Evolutionary conservation across 2,797 vertebrate genomes (phyloP).

Genomic region (Champsocephalus esox): DNA sequence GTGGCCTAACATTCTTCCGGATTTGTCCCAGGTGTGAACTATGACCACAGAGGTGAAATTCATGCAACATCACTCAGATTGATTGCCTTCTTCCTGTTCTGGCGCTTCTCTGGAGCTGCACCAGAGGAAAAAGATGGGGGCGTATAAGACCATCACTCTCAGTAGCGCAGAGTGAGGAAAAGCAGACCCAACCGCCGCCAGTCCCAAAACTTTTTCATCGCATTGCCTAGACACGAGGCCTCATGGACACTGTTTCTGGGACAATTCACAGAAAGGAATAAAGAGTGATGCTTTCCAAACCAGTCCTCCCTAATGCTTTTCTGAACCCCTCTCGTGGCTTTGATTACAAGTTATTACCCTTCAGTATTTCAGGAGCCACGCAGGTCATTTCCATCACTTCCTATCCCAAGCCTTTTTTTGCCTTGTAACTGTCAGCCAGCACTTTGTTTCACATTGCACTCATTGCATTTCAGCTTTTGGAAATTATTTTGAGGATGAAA

Average conservation of each 20-base stretch:
- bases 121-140: slow-evolving; percentile 19
- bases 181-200: slow-evolving; percentile 50
- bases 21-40: slow-evolving; percentile 81
- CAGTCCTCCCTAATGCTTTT: slow-evolving; percentile 35
- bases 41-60: slow-evolving; percentile 71
- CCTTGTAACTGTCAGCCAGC: slow-evolving; percentile 63
- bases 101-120: slow-evolving; percentile 48
- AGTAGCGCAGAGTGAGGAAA: slow-evolving; percentile 60
- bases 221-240: slow-evolving; percentile 6
- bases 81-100: slow-evolving; percentile 76
- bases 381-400: slow-evolving; percentile 75
- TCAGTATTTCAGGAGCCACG: slow-evolving; percentile 65
- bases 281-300: slow-evolving; percentile 42
- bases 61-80: slow-evolving; percentile 66
- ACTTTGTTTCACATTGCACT: slow-evolving; percentile 36
- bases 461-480: slow-evolving; percentile 4
- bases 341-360: slow-evolving; percentile 78
- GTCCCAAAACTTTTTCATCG: slow-evolving; percentile 18
- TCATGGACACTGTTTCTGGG: slow-evolving; percentile 10
- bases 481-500: background rate
- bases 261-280: slow-evolving; percentile 12
- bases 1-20: slow-evolving; percentile 74
- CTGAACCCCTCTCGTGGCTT: slow-evolving; percentile 64
- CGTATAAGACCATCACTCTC: slow-evolving; percentile 43
- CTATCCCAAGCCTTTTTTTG: slow-evolving; percentile 60